These are phyloP conservation scores for Nemotelus nigrinus DNA, from an alignment of 2,888 invertebrate species.

Conservation along the genomic window DNA sequence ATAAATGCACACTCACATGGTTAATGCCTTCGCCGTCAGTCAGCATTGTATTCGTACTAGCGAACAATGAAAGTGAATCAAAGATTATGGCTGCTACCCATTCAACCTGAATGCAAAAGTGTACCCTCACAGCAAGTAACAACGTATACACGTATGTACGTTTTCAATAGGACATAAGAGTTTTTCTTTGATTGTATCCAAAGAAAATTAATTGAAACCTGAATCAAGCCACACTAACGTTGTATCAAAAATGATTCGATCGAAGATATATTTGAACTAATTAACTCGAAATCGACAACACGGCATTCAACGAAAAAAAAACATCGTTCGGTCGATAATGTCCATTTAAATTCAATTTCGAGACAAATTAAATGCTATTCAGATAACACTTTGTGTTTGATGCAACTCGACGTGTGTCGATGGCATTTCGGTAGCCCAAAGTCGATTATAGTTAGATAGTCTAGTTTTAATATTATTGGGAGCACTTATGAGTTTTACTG, in stretches of 20 bases:
- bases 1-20: no score
- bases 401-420: no score
- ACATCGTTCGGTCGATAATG: neutral
- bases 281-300: neutral
- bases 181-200: neutral
- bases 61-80: neutral
- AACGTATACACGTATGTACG: neutral
- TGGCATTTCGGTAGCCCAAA: no score
- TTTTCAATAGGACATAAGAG: neutral
- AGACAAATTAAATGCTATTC: constrained; percentile 14
- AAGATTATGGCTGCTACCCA: no score
- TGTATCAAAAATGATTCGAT: no score
- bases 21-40: no score
- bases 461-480: no score
- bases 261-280: neutral
- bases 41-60: no score
- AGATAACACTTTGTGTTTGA: neutral
- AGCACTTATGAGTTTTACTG: no score
- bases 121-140: neutral
- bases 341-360: constrained; percentile 5
- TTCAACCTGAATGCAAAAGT: neutral
- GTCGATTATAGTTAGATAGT: no score
- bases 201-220: neutral
- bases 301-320: neutral
- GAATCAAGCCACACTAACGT: neutral